Base-by-base conservation (phyloP, 2,113 vertebrate species). In the Raja brachyura region DNA sequence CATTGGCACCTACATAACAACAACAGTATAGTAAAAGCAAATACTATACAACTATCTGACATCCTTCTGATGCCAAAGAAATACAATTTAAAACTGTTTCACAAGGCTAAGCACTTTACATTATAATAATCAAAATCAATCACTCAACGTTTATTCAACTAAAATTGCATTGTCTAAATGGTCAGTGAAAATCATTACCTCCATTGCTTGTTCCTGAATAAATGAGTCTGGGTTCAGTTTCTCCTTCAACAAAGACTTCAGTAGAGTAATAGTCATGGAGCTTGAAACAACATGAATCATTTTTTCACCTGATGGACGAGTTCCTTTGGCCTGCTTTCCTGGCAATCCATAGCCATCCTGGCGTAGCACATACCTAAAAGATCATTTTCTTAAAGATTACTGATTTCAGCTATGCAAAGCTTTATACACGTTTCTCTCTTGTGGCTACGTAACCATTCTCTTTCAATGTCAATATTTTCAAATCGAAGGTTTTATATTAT, bases 351-450 rank as follows among this genome's bases (percentile, higher is more conserved):
- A 95, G 48, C 97, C 97, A 66, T 97, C 98, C 93, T 96, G 97
- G 90, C 97, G 97, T 94, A 99, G 97, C 25, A 99, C 97, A 0
- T 98, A 98, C 94, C 99, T 99, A 81, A 48, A 56, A 93, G 94
- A 94, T 16, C 94, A 93, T n/a, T 3, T 75, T 59, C 22, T 83
- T 22, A 93, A 93, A 93, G 22, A 0, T 93, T 9, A 93, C 3
- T 79, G 93, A 0, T 22, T 75, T 54, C 66, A 63, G 54, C 18
- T 22, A 61, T 59, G 31, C 63, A n/a, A 31, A 63, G 5, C 28
- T n/a, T 66, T 31, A 88, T 7, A 4, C 59, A 63, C 28, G 31
- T 66, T 85, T 85, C 81, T 61, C 56, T 5, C 13, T 75, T 75
- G n/a, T 75, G n/a, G n/a, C 28, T 75, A 9, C 18, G 5, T 5